Evolutionary conservation across 2,797 vertebrate genomes (phyloP).

Genomic region (Sebastes cheni): DNA sequence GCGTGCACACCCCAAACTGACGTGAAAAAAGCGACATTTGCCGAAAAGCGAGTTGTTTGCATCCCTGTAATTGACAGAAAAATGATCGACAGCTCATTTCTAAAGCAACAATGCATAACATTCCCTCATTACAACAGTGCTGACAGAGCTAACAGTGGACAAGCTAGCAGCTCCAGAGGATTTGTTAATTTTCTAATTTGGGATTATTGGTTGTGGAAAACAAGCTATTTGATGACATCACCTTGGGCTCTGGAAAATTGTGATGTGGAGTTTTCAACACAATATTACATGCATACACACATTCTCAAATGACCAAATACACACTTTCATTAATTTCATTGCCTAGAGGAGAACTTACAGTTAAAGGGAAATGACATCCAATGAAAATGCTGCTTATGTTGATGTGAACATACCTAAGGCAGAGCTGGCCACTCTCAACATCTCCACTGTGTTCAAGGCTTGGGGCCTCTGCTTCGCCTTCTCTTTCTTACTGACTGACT

Average conservation of each 20-base stretch:
- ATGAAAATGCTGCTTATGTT: background rate
- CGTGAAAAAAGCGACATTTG: no score
- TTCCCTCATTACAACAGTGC: background rate
- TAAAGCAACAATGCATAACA: background rate
- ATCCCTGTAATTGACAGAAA: background rate
- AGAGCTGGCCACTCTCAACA: constrained; percentile 96
- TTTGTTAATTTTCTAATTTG: background rate
- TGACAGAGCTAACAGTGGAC: no score
- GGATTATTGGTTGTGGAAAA: background rate
- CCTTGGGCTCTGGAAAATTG: background rate
- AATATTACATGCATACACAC: background rate
- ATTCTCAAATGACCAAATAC: background rate
- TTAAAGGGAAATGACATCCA: background rate
- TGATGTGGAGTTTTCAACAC: background rate
- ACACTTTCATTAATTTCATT: background rate
- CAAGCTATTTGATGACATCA: background rate
- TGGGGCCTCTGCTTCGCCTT: constrained; percentile 95
- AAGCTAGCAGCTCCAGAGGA: background rate
- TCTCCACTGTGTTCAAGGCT: constrained; percentile 97
- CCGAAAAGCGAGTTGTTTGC: no score
- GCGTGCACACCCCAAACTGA: no score
- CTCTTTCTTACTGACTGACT: constrained; percentile 94
- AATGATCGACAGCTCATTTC: background rate
- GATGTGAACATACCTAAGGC: constrained; percentile 84
- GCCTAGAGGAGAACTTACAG: background rate